Conservation (phyloP, 2,113 vertebrate species). For the Oryzias celebensis region DNA sequence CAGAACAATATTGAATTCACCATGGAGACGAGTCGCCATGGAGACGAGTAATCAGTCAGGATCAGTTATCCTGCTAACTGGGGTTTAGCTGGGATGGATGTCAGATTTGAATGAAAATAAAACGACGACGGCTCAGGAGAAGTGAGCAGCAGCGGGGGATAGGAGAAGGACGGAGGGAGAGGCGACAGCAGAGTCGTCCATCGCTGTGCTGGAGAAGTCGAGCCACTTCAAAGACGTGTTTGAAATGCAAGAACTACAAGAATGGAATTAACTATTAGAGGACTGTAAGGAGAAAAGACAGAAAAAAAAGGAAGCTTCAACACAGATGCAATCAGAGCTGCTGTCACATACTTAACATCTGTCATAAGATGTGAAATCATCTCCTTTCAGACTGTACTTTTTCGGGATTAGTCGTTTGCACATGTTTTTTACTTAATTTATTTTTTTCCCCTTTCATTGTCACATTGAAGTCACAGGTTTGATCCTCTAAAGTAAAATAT, state of each 20-base stretch:
- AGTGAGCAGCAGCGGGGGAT: slow-evolving; percentile 24
- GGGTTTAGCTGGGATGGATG: slow-evolving; percentile 42
- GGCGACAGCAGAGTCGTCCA: slow-evolving; percentile 33
- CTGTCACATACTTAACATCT: slow-evolving; percentile 52
- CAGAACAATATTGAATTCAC: slow-evolving; percentile 27
- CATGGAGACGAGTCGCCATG: slow-evolving; percentile 42
- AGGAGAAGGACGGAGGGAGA: not conserved
- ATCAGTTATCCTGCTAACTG: slow-evolving; percentile 51
- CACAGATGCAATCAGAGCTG: slow-evolving; percentile 42
- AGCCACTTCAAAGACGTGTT: slow-evolving; percentile 64
- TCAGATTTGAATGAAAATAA: slow-evolving; percentile 40
- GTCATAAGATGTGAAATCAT: slow-evolving; percentile 51
- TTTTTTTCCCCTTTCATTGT: not conserved
- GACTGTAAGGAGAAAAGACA: slow-evolving; percentile 17
- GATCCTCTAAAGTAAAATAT: no score
- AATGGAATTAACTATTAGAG: slow-evolving; percentile 64
- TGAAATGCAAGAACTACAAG: slow-evolving; percentile 75
- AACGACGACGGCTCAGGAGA: slow-evolving; percentile 66
- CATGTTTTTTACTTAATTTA: not conserved
- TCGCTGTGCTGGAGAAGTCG: slow-evolving; percentile 63
- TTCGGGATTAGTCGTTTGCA: not conserved
- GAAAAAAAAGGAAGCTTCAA: slow-evolving; percentile 38
- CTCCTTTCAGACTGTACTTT: slow-evolving; percentile 31
- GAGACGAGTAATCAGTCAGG: slow-evolving; percentile 34
- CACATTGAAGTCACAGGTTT: slow-evolving; percentile 10